Conservation (phyloP, 2,113 vertebrate genomes). For the Pogona vitticeps region DNA sequence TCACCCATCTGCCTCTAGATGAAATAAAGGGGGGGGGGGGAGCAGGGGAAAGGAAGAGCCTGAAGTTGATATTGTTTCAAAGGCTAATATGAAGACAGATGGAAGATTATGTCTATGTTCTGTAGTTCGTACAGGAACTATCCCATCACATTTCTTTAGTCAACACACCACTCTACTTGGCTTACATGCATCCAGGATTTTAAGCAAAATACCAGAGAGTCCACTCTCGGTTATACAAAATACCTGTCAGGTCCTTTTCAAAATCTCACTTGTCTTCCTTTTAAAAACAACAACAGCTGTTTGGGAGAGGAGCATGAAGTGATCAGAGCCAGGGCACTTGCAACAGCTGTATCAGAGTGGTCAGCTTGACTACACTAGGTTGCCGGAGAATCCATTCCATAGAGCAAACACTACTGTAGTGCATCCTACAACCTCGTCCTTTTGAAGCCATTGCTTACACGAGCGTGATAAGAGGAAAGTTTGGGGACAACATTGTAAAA, state of each 20-base stretch:
- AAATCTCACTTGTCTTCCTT: background rate
- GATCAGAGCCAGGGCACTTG: background rate
- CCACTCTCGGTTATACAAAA: background rate
- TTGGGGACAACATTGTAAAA: background rate
- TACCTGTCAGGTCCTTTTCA: background rate
- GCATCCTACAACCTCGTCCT: background rate
- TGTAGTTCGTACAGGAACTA: background rate
- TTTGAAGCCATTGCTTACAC: background rate
- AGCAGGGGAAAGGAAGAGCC: slow-evolving; percentile 36
- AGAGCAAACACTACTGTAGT: background rate
- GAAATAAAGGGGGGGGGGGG: background rate
- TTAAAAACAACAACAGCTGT: fast-evolving
- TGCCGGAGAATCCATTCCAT: background rate
- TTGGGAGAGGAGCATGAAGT: background rate
- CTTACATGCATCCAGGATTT: background rate
- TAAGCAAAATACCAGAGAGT: background rate
- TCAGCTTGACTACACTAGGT: background rate
- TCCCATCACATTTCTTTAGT: background rate
- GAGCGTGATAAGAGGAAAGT: background rate
- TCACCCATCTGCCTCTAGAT: slow-evolving; percentile 43
- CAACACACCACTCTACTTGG: slow-evolving; percentile 2
- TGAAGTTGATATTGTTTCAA: slow-evolving; percentile 22
- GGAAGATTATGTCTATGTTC: background rate
- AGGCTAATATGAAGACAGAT: slow-evolving; percentile 13
- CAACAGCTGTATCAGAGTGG: background rate